Base-by-base conservation (phyloP, 2,888 invertebrate genomes). In the Bedellia somnulentella region DNA sequence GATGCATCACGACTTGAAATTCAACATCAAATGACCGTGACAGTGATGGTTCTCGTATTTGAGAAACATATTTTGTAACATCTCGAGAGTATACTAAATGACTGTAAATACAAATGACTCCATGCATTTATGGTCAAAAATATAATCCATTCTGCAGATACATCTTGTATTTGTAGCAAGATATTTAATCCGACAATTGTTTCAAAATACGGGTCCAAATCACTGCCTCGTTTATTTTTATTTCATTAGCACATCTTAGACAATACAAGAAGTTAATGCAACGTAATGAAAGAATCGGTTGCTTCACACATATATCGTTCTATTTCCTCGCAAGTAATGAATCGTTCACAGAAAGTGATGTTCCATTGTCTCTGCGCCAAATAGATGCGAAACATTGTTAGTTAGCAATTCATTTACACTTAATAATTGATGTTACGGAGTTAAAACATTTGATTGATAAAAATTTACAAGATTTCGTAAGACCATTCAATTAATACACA, bases 181-280 rank as follows among this genome's bases (percentile, higher is more conserved):
- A n/a, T n/a, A n/a, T n/a, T n/a, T n/a, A n/a, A n/a, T n/a, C n/a
- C n/a, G n/a, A n/a, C n/a, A n/a, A n/a, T n/a, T n/a, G n/a, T n/a
- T n/a, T n/a, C n/a, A n/a, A n/a, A n/a, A n/a, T n/a, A n/a, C n/a
- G n/a, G n/a, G n/a, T n/a, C n/a, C n/a, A n/a, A n/a, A n/a, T 57
- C 57, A 61, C 71, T 70, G 64, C 71, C 44, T 63, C 59, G 70
- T 49, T 49, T 61, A 60, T 62, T 61, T 60, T 33, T 57, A 62
- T 63, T 52, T 49, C n/a, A n/a, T n/a, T n/a, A n/a, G n/a, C n/a
- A n/a, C n/a, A n/a, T n/a, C n/a, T n/a, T n/a, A n/a, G n/a, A n/a
- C n/a, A n/a, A n/a, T n/a, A n/a, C n/a, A n/a, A n/a, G n/a, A n/a
- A n/a, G n/a, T n/a, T n/a, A n/a, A n/a, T n/a, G n/a, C n/a, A n/a